Evolutionary conservation across 2,797 vertebrate species (phyloP).

Genomic region (Pangasius krempfi): DNA sequence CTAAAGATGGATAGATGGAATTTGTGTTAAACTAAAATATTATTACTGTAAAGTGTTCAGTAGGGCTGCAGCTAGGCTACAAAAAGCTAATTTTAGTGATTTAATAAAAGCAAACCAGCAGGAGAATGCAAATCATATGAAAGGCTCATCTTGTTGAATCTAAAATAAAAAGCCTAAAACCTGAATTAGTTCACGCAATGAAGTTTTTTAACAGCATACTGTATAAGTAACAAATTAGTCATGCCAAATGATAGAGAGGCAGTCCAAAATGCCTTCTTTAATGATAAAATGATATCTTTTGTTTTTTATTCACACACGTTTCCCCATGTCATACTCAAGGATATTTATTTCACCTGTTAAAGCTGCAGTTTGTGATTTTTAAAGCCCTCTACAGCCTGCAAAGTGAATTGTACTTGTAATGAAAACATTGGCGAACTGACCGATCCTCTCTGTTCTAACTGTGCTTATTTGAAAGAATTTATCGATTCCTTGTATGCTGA

Average conservation of each 20-base stretch:
- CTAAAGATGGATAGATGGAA: not conserved
- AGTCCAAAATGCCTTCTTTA: not conserved
- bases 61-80: too few species aligned
- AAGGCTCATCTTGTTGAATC: not conserved
- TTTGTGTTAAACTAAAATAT: not conserved
- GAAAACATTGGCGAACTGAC: not conserved
- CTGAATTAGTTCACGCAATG: not conserved
- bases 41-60: too few species aligned
- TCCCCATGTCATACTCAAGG: not conserved
- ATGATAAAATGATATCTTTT: not conserved
- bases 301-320: not conserved
- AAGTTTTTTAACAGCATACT: not conserved
- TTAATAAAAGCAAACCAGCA: not conserved
- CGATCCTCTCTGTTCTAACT: not conserved
- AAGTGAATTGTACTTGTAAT: not conserved
- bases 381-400: not conserved
- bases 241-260: not conserved
- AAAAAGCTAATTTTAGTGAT: not conserved
- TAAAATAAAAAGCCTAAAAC: not conserved
- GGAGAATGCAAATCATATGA: not conserved
- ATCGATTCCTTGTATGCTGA: not conserved
- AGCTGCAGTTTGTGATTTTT: not conserved
- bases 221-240: not conserved
- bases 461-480: not conserved
- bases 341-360: not conserved